phyloP scores from a whole-genome alignment of 2,113 vertebrate species.

The Acrocephalus kingi region DNA sequence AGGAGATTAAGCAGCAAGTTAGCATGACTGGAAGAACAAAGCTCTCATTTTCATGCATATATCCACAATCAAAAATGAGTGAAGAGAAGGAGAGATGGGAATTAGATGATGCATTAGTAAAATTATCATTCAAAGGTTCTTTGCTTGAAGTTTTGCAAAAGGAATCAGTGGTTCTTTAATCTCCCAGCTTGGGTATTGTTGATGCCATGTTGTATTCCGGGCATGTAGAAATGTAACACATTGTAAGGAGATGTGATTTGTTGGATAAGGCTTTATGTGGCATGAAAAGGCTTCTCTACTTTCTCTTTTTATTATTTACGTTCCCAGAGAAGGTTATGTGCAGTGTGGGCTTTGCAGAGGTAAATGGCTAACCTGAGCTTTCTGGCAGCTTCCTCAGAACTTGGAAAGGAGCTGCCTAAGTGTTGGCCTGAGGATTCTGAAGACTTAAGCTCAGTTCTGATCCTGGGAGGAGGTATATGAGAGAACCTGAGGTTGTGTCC shows the following conservation, averaged over 20 bases:
- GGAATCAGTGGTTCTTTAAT: not conserved
- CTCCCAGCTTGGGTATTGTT: slow-evolving; percentile 11
- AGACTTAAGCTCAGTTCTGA: not conserved
- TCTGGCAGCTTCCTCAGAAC: slow-evolving; percentile 27
- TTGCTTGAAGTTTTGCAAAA: slow-evolving; percentile 8
- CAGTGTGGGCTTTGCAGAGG: not conserved
- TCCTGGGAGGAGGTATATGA: not conserved
- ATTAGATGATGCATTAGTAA: not conserved
- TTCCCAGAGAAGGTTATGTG: slow-evolving; percentile 40
- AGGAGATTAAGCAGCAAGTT: slow-evolving; percentile 16
- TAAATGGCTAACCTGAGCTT: not conserved
- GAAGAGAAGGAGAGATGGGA: not conserved
- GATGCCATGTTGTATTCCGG: not conserved
- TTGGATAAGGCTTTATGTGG: slow-evolving; percentile 34
- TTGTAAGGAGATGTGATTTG: not conserved
- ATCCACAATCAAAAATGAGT: not conserved
- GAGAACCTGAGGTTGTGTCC: not conserved
- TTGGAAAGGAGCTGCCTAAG: not conserved
- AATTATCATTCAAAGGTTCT: not conserved
- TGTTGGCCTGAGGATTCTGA: not conserved
- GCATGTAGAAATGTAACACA: not conserved
- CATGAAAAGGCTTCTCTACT: slow-evolving; percentile 6
- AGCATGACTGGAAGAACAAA: not conserved
- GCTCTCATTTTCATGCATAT: not conserved
- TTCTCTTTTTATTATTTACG: slow-evolving; percentile 39